Conservation (phyloP, 2,113 vertebrate species). For the Ginglymostoma cirratum region DNA sequence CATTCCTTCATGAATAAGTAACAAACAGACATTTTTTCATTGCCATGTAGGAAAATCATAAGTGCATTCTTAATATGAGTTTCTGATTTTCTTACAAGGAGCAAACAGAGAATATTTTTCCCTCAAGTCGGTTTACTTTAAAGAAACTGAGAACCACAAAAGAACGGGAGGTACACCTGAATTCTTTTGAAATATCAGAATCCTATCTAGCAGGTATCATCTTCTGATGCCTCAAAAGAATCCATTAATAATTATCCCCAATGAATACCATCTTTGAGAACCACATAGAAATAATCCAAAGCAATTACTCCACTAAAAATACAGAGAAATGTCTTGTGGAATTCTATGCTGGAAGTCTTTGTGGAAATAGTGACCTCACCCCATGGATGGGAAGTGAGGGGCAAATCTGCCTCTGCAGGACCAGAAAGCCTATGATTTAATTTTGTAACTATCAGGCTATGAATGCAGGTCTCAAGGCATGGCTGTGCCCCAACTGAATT, state of each 20-base stretch:
- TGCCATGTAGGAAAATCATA: slow-evolving; percentile 22
- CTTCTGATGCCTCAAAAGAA: background rate
- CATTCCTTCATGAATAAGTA: slow-evolving; percentile 32
- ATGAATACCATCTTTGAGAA: background rate
- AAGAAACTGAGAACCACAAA: background rate
- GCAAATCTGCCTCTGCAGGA: too few species aligned
- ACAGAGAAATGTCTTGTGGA: background rate
- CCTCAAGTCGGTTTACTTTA: background rate
- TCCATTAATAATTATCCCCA: background rate
- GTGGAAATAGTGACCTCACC: too few species aligned
- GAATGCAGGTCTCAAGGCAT: too few species aligned
- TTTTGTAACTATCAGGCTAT: too few species aligned
- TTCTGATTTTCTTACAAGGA: slow-evolving; percentile 6
- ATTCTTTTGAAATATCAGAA: background rate
- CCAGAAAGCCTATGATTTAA: too few species aligned
- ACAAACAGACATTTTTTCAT: background rate
- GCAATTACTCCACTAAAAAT: background rate
- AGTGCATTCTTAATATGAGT: slow-evolving; percentile 13
- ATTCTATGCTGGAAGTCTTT: background rate
- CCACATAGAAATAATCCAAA: background rate
- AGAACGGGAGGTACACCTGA: background rate
- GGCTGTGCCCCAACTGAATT: too few species aligned
- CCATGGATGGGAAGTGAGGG: too few species aligned
- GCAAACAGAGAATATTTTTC: background rate
- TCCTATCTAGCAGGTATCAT: background rate